Conservation (phyloP, 2,888 invertebrate species). For the Euplexia lucipara region DNA sequence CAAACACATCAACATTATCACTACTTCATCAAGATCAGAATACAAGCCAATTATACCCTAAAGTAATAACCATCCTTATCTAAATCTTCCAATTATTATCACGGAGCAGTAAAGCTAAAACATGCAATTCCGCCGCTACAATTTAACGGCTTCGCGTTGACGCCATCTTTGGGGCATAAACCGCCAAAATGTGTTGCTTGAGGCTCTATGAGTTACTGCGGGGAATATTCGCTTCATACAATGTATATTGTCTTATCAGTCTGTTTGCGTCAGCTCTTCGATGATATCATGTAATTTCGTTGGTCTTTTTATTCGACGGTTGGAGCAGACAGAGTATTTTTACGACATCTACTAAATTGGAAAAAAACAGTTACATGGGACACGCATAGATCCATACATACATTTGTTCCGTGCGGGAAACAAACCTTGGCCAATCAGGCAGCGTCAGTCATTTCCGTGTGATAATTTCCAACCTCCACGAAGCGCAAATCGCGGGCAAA, state of each 20-base stretch:
- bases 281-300: constrained; percentile 7
- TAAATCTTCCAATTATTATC: constrained; percentile 22
- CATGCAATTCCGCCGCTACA: constrained; percentile 29
- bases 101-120: constrained; percentile 18
- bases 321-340: background rate
- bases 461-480: no score
- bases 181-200: constrained; percentile 37
- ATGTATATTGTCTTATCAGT: constrained; percentile 33
- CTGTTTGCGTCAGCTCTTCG: constrained; percentile 9
- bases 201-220: constrained; percentile 26
- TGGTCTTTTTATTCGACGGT: constrained; percentile 8
- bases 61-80: constrained; percentile 3
- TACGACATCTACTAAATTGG: background rate
- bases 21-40: background rate
- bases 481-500: no score
- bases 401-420: no score
- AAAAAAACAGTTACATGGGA: no score
- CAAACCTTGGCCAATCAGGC: no score
- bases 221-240: constrained; percentile 9
- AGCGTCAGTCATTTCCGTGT: no score
- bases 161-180: constrained; percentile 46
- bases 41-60: background rate
- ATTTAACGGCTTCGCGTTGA: constrained; percentile 36
- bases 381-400: no score
- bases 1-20: no score